Conservation (phyloP, 2,113 vertebrate genomes). For the Tenebrosternarchus preto region DNA sequence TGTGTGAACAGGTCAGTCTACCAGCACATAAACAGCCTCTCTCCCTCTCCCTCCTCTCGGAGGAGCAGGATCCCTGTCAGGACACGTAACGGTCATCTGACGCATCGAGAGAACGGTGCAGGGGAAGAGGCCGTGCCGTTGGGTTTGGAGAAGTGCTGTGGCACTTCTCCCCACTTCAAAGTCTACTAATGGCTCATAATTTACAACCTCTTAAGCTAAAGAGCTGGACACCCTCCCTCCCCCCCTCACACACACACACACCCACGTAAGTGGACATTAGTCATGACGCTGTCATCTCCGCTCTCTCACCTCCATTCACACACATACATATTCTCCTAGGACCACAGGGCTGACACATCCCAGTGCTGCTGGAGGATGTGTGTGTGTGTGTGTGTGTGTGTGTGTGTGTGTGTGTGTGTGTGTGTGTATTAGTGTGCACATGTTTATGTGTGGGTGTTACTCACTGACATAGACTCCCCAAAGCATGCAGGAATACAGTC, state of each 20-base stretch:
- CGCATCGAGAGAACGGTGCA: neutral
- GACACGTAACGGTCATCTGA: neutral
- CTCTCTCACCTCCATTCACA: too few relatives aligned
- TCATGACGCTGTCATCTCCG: constrained; percentile 58
- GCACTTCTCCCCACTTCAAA: constrained; percentile 54
- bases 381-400: constrained; percentile 30
- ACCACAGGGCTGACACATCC: constrained; percentile 48
- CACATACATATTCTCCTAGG: constrained; percentile 39
- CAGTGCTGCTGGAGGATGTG: constrained; percentile 7
- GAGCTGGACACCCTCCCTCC: constrained; percentile 45
- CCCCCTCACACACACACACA: too few relatives aligned
- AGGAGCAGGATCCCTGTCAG: neutral
- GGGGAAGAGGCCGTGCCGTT: constrained; percentile 3
- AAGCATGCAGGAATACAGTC: constrained; percentile 10
- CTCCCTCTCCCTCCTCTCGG: neutral
- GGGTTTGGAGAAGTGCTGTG: constrained; percentile 14
- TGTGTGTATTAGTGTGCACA: constrained; percentile 7
- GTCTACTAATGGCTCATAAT: constrained; percentile 53
- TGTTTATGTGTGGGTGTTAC: neutral
- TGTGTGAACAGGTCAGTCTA: neutral
- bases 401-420: constrained; percentile 23
- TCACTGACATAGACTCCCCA: neutral
- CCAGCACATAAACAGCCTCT: neutral
- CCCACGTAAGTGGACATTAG: constrained; percentile 61
- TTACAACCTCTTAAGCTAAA: constrained; percentile 54